Percentiles rank a stretch among this genome's conserved stretches.
Evolutionary conservation across 1,140 invertebrate genomes (phyloP).

Genomic region (Lerema accius): DNA sequence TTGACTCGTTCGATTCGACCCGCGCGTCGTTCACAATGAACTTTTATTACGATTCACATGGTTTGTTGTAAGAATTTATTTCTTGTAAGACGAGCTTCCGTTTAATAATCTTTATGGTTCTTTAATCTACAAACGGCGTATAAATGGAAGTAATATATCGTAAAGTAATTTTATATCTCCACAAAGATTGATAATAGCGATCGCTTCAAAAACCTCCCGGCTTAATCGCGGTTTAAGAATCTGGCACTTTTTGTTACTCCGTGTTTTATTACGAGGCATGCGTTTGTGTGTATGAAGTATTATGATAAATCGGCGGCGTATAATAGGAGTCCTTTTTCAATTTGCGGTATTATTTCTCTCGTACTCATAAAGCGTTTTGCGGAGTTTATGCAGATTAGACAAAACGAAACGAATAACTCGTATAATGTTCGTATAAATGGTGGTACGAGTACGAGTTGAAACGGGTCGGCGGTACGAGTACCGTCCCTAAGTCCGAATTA

Average conservation of each 20-base stretch:
- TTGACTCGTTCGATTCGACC: constrained; percentile 57
- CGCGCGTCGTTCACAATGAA: constrained; percentile 26
- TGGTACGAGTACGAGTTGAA: neutral
- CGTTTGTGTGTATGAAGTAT: constrained; percentile 42
- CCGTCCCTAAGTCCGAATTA: constrained; percentile 66
- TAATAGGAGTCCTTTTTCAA: constrained; percentile 41
- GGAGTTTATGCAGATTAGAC: constrained; percentile 29
- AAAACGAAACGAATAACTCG: constrained; percentile 32
- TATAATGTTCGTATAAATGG: constrained; percentile 22
- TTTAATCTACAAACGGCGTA: constrained; percentile 59
- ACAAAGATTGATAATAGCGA: constrained; percentile 65
- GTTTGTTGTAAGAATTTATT: constrained; percentile 66
- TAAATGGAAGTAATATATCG: constrained; percentile 60
- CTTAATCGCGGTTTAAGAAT: constrained; percentile 49
- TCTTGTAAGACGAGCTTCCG: constrained; percentile 66
- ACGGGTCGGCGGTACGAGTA: constrained; percentile 18
- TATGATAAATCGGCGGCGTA: constrained; percentile 45
- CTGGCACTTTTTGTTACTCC: constrained; percentile 40
- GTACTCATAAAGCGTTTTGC: constrained; percentile 32
- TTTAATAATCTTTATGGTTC: constrained; percentile 65
- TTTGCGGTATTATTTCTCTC: constrained; percentile 33
- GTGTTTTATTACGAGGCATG: constrained; percentile 48
- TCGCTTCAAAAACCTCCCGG: constrained; percentile 49
- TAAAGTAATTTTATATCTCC: constrained; percentile 64
- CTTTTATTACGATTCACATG: constrained; percentile 51